Percentiles rank a stretch among this genome's conserved stretches.
Evolutionary conservation across 2,888 invertebrate genomes (phyloP).

Genomic region (Acleris cristana): DNA sequence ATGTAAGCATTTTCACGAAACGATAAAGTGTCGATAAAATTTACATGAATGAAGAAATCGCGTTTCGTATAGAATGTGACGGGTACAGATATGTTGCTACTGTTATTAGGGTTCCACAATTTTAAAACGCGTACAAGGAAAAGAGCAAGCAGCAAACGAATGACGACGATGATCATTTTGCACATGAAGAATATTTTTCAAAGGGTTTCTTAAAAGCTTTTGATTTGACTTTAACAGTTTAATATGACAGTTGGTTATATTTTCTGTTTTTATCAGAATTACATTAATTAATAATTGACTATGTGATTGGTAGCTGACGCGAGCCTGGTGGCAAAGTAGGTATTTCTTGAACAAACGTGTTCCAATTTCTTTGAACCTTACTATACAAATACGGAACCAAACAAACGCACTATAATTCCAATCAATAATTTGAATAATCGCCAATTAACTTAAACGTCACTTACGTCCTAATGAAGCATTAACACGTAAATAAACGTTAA

Average conservation of each 20-base stretch:
- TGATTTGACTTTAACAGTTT: too few species aligned
- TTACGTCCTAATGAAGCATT: slow-evolving; percentile 77
- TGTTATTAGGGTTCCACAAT: slow-evolving; percentile 35
- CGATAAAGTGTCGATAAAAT: slow-evolving; percentile 49
- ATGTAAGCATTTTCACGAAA: slow-evolving; percentile 23
- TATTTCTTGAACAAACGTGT: too few species aligned
- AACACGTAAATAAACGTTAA: slow-evolving; percentile 76
- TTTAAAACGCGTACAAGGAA: background rate
- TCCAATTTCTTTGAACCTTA: too few species aligned
- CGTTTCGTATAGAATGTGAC: slow-evolving; percentile 47
- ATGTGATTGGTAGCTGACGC: too few species aligned
- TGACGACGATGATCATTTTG: too few species aligned
- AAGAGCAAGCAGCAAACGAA: too few species aligned
- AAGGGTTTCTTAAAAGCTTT: too few species aligned
- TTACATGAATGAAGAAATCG: slow-evolving; percentile 57
- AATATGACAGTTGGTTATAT: too few species aligned
- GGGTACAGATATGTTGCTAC: slow-evolving; percentile 47
- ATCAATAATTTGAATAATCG: slow-evolving; percentile 33
- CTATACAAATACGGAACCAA: background rate
- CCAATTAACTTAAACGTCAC: slow-evolving; percentile 75
- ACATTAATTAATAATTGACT: too few species aligned
- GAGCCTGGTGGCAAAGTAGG: too few species aligned
- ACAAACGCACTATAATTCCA: background rate
- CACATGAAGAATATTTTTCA: too few species aligned
- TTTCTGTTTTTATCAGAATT: too few species aligned